phyloP scores from a whole-genome alignment of 53 echinoderm and acorn worm species.

The Echinarachnius parma region DNA sequence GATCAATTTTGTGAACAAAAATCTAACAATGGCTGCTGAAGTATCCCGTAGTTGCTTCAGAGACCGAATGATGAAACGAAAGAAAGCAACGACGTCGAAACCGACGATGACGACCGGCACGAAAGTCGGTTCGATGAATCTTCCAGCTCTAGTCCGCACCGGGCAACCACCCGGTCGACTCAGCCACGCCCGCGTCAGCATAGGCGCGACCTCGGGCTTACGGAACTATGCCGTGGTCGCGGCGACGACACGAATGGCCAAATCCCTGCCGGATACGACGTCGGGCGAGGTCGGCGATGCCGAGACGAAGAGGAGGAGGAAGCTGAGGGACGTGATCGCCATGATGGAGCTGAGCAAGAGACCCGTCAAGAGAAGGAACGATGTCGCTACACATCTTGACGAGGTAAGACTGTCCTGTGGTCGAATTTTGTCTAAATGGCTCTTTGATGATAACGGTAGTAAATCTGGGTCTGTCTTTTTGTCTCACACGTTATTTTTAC shows the following conservation, averaged over 20 bases:
- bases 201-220: background rate
- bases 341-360: slow-evolving; percentile 59
- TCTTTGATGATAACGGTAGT: too few relatives aligned
- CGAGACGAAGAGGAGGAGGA: slow-evolving; percentile 47
- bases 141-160: slow-evolving; percentile 13
- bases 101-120: background rate
- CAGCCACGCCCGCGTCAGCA: background rate
- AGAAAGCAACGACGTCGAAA: background rate
- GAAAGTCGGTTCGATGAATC: background rate
- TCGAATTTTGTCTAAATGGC: too few relatives aligned
- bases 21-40: slow-evolving; percentile 37
- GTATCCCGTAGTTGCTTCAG: slow-evolving; percentile 25
- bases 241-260: background rate
- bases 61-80: slow-evolving; percentile 5
- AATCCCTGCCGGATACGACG: slow-evolving; percentile 13
- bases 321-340: slow-evolving; percentile 51
- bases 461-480: too few relatives aligned
- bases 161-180: slow-evolving; percentile 15
- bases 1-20: background rate
- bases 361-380: slow-evolving; percentile 40
- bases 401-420: too few relatives aligned
- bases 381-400: slow-evolving; percentile 24
- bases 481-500: too few relatives aligned
- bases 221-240: background rate
- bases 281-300: slow-evolving; percentile 3